These are phyloP conservation scores for Eutolmus rufibarbis DNA, from an alignment of 2,888 invertebrate species.

Conservation along the genomic window DNA sequence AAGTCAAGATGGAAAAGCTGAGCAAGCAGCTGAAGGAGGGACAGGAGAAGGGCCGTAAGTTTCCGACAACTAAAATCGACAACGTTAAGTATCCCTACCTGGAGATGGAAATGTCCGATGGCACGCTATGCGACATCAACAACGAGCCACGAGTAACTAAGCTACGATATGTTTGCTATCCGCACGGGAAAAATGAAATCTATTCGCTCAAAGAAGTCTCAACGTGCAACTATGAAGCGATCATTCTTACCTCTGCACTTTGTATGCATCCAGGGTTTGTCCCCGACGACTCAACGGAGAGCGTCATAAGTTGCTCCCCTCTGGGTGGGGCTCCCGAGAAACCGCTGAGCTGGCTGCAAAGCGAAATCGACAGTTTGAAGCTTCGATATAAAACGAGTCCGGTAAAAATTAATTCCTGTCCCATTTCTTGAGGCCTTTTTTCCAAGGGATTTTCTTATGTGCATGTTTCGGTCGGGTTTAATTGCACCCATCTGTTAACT, in stretches of 20 bases:
- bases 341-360: conserved; percentile 74
- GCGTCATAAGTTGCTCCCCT: conserved; percentile 78
- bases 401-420: conserved; percentile 59
- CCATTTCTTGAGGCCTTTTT: conserved; percentile 7
- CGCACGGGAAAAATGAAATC: conserved; percentile 88
- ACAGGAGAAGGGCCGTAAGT: conserved; percentile 66
- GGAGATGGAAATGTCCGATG: conserved; percentile 85
- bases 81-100: conserved; percentile 88
- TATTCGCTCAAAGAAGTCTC: conserved; percentile 92
- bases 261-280: conserved; percentile 91
- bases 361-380: conserved; percentile 76
- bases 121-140: conserved; percentile 91
- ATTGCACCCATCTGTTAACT: not conserved
- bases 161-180: conserved; percentile 88
- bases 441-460: conserved; percentile 29
- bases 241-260: conserved; percentile 85
- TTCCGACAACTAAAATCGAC: conserved; percentile 79
- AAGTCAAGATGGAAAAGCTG: conserved; percentile 69
- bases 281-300: conserved; percentile 78
- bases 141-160: conserved; percentile 81
- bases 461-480: conserved; percentile 13
- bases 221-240: conserved; percentile 92
- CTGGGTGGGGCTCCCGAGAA: conserved; percentile 72
- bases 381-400: conserved; percentile 69
- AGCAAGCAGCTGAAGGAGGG: conserved; percentile 64